A percentile compares a stretch with the other conserved stretches of the same genome.
phyloP scores from a whole-genome alignment of 2,888 invertebrate species.

The Leptinotarsa juncta region DNA sequence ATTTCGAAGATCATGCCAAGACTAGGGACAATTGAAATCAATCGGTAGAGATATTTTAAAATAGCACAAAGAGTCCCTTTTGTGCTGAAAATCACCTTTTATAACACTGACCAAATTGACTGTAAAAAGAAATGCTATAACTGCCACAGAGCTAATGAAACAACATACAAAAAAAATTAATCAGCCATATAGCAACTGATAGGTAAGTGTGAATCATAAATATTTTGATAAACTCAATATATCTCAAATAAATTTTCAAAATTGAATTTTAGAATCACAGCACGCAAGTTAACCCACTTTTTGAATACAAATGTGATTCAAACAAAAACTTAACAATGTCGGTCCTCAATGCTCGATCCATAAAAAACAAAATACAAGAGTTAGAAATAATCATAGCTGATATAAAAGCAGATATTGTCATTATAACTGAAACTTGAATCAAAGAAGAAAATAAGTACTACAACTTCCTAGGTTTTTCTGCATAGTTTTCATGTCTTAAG shows the following conservation, averaged over 20 bases:
- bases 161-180: neutral
- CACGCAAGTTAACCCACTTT: neutral
- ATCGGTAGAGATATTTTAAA: neutral
- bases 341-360: neutral
- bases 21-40: too few species aligned
- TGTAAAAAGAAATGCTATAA: neutral
- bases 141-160: neutral
- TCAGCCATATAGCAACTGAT: neutral
- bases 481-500: neutral
- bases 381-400: neutral
- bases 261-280: neutral
- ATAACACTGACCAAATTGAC: neutral
- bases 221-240: neutral
- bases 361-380: neutral
- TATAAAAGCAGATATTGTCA: neutral
- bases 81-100: neutral
- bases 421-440: neutral
- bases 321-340: neutral
- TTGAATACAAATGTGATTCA: neutral
- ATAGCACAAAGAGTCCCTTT: neutral
- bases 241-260: neutral
- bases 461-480: neutral
- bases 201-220: neutral
- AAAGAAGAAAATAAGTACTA: neutral
- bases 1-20: too few species aligned